These are phyloP conservation scores for Chesias legatella DNA, from an alignment of 2,888 invertebrate species.

Conservation along the genomic window DNA sequence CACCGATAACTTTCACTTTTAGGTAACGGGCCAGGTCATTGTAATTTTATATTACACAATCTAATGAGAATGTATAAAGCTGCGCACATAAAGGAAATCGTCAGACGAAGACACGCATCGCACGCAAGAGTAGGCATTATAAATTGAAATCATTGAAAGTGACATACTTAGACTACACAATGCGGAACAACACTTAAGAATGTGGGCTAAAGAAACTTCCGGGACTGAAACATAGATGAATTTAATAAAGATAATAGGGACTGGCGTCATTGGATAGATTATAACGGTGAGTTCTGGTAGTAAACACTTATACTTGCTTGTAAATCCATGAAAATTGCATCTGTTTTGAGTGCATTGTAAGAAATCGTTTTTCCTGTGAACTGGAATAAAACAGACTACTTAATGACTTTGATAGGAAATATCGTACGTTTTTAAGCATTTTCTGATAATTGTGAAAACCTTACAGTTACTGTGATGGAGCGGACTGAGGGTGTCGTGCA, in stretches of 20 bases:
- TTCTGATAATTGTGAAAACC: slow-evolving; percentile 55
- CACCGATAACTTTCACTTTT: slow-evolving; percentile 36
- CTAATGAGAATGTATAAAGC: slow-evolving; percentile 16
- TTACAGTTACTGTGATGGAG: slow-evolving; percentile 58
- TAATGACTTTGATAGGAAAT: neutral
- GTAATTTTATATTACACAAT: slow-evolving; percentile 26
- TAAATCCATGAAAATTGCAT: neutral
- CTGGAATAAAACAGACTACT: neutral
- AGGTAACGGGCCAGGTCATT: slow-evolving; percentile 37
- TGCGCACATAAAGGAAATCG: slow-evolving; percentile 11
- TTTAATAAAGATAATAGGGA: slow-evolving; percentile 23
- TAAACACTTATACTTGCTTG: neutral
- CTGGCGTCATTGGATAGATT: slow-evolving; percentile 18
- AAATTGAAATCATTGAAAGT: slow-evolving; percentile 14
- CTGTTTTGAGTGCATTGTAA: slow-evolving; percentile 1
- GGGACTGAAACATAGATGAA: slow-evolving; percentile 29
- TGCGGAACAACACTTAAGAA: slow-evolving; percentile 11
- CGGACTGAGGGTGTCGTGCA: slow-evolving; percentile 45
- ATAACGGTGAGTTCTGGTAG: slow-evolving; percentile 26
- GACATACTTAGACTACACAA: slow-evolving; percentile 14
- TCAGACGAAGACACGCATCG: slow-evolving; percentile 13
- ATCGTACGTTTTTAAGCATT: slow-evolving; percentile 20
- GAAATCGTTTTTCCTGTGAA: slow-evolving; percentile 1
- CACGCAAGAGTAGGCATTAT: slow-evolving; percentile 13
- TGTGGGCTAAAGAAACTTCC: slow-evolving; percentile 44